phyloP scores from a whole-genome alignment of 2,797 vertebrate genomes.

The Amblyopsis hoosieri region DNA sequence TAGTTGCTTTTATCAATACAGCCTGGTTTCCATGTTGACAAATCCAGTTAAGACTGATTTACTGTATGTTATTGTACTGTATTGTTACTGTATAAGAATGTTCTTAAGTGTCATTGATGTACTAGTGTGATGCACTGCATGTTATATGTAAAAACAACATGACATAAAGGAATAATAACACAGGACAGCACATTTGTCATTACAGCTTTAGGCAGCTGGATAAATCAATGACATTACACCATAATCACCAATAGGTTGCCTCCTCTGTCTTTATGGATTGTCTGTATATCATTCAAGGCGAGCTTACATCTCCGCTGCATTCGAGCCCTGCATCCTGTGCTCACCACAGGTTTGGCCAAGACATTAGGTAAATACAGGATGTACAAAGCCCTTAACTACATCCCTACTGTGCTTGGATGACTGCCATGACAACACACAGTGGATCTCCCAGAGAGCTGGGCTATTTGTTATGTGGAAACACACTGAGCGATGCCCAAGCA shows the following conservation, averaged over 20 bases:
- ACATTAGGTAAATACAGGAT: slow-evolving; percentile 66
- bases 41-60: slow-evolving; percentile 59
- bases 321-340: slow-evolving; percentile 56
- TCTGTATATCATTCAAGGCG: slow-evolving; percentile 24
- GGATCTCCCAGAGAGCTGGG: slow-evolving; percentile 46
- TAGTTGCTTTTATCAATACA: slow-evolving; percentile 63
- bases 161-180: slow-evolving; percentile 6
- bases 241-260: slow-evolving; percentile 16
- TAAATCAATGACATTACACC: too few species aligned
- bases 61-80: too few species aligned
- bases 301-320: slow-evolving; percentile 37
- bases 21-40: slow-evolving; percentile 45
- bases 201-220: slow-evolving; percentile 30
- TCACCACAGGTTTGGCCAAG: slow-evolving; percentile 54
- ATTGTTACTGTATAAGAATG: slow-evolving; percentile 26
- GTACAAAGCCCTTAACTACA: slow-evolving; percentile 64
- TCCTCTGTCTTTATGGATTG: slow-evolving; percentile 37
- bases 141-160: not conserved
- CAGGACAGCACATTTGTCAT: slow-evolving; percentile 16
- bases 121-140: too few species aligned
- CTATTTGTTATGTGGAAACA: slow-evolving; percentile 59
- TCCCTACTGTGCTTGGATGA: slow-evolving; percentile 63
- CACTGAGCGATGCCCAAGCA: slow-evolving; percentile 69
- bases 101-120: slow-evolving; percentile 4
- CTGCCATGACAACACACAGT: slow-evolving; percentile 66